These are phyloP conservation scores for Rhingia campestris DNA, from an alignment of 2,888 invertebrate genomes.

Conservation along the genomic window DNA sequence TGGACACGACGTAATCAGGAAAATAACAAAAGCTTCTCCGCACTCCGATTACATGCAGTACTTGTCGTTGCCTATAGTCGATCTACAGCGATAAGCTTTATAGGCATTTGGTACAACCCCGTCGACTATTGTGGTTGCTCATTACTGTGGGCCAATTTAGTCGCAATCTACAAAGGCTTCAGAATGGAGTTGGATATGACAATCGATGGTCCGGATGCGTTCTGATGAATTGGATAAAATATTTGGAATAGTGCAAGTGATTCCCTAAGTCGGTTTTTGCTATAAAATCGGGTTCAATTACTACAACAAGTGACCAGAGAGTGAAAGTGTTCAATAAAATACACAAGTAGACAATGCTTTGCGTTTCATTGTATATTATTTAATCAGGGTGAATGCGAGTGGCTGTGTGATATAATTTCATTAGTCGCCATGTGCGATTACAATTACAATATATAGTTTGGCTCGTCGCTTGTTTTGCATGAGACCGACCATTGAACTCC, in stretches of 20 bases:
- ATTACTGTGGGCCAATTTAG: slow-evolving; percentile 33
- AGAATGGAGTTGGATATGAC: slow-evolving; percentile 66
- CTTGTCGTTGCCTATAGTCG: slow-evolving; percentile 29
- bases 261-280: not conserved
- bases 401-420: slow-evolving; percentile 4
- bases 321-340: too few species aligned
- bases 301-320: too few species aligned
- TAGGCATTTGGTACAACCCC: slow-evolving; percentile 24
- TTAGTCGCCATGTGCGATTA: slow-evolving; percentile 30
- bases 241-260: not conserved
- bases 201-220: slow-evolving; percentile 43
- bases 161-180: slow-evolving; percentile 39
- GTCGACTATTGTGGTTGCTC: slow-evolving; percentile 10
- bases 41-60: slow-evolving; percentile 26
- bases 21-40: slow-evolving; percentile 47
- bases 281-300: not conserved
- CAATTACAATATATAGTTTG: not conserved
- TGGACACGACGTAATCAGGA: slow-evolving; percentile 11
- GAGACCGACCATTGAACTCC: slow-evolving; percentile 41
- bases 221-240: slow-evolving; percentile 6
- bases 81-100: slow-evolving; percentile 50
- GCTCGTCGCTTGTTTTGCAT: not conserved
- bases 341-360: too few species aligned
- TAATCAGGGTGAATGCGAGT: slow-evolving; percentile 16
- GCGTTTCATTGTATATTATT: slow-evolving; percentile 16